Evolutionary conservation across 2,797 vertebrate genomes (phyloP), one percentile per base, ranked within the genome.

Genomic region (Sparidentex hasta): DNA sequence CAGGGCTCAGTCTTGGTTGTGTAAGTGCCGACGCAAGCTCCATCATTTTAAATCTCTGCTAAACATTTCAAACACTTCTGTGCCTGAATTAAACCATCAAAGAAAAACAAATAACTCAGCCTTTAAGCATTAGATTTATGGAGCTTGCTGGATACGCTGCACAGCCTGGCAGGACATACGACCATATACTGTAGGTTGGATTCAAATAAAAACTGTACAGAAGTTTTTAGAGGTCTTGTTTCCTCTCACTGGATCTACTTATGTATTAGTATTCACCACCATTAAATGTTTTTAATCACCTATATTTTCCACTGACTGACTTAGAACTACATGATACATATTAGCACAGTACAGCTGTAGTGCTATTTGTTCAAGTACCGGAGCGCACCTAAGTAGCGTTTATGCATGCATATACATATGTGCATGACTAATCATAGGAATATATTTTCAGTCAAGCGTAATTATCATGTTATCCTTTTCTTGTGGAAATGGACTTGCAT

Each of bases 11-110:
- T 65, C 12, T 57, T 1, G 8, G 9, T 55, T 61, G 20, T 54
- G 33, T 54, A 33, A 76, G 58, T 7, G 1, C 23, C 47, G 5
- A 20, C 33, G 64, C 44, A 64, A 50, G 21, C 48, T 1, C 23
- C 61, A 61, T 72, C 58, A 20, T 54, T 68, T 29, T 5, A 29
- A 29, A 29, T 47, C 23, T 38, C 11, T 52, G 13, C 29, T 76
- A 14, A 69, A 2, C 21, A 46, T 54, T 29, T 54, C 25, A 20
- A 23, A 68, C 38, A 11, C 41, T 23, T 3, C 63, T 59, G 18
- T 7, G 6, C 20, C n/a, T 48, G 4, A n/a, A 23, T 20, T 33
- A 2, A 33, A 11, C 14, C 25, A 41, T 43, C 20, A 27, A 23
- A 33, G 20, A 50, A 25, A 2, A 50, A 41, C 48, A 33, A 55